Evolutionary conservation across 2,113 vertebrate species (phyloP).

Genomic region (Xenopus borealis): DNA sequence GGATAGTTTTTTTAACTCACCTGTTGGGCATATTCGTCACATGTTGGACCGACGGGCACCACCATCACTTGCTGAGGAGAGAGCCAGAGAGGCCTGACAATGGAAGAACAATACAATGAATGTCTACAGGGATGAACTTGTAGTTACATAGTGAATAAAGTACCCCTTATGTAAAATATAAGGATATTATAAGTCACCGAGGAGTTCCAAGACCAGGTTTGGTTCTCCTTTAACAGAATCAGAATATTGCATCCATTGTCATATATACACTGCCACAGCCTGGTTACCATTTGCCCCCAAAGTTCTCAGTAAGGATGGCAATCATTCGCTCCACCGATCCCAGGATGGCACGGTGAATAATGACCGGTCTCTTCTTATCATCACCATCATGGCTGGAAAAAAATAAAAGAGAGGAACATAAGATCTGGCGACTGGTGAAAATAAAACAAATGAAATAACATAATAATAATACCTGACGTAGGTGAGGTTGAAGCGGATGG

Average conservation of each 20-base stretch:
- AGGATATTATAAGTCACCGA: too few relatives aligned
- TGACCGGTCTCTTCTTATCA: conserved; percentile 92
- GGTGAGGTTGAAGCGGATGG: conserved; percentile 89
- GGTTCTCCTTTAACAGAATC: too few relatives aligned
- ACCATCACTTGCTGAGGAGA: conserved; percentile 96
- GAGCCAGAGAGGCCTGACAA: conserved; percentile 89
- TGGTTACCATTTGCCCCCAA: conserved; percentile 92
- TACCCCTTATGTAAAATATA: too few relatives aligned
- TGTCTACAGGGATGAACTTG: background rate
- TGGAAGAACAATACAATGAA: conserved; percentile 28
- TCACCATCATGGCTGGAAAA: conserved; percentile 82
- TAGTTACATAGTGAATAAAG: background rate
- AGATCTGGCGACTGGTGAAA: too few relatives aligned
- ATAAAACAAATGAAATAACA: too few relatives aligned
- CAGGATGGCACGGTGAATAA: conserved; percentile 93
- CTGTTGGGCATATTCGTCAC: conserved; percentile 92
- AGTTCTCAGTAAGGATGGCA: conserved; percentile 95
- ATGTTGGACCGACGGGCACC: conserved; percentile 87
- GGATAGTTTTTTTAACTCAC: conserved; percentile 55
- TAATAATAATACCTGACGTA: conserved; percentile 77
- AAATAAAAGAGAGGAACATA: conserved; percentile 41
- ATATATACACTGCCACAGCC: too few relatives aligned
- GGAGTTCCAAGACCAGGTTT: too few relatives aligned
- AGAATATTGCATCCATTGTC: too few relatives aligned
- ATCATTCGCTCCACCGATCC: conserved; percentile 98